Evolutionary conservation across 2,797 vertebrate species (phyloP).

Genomic region (Sphenopsis melanotis): DNA sequence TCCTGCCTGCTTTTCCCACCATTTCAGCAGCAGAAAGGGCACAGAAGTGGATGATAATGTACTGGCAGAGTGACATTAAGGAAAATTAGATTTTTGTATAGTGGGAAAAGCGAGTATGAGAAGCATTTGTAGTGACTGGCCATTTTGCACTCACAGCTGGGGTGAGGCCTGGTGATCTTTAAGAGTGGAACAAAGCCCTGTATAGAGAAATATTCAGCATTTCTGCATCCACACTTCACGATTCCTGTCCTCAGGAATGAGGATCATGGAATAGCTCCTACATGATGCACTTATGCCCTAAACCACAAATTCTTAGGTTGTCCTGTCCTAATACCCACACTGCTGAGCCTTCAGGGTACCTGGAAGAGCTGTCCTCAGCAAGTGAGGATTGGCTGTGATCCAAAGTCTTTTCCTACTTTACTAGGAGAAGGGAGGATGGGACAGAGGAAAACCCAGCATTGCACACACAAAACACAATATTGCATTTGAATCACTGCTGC

Average conservation of each 20-base stretch:
- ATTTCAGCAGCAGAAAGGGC: background rate
- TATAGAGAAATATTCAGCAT: background rate
- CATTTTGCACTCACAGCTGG: background rate
- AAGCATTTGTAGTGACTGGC: background rate
- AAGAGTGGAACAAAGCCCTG: background rate
- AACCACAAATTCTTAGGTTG: background rate
- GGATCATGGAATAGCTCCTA: accelerated
- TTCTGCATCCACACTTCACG: background rate
- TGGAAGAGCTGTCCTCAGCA: background rate
- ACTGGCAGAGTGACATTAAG: background rate
- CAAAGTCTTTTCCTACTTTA: accelerated
- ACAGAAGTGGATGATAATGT: background rate
- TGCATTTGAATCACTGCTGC: background rate
- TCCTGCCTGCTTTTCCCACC: background rate
- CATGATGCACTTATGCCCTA: background rate
- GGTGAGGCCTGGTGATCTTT: background rate
- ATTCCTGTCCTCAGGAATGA: background rate
- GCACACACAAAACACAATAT: background rate
- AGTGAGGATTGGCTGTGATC: accelerated
- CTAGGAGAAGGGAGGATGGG: background rate
- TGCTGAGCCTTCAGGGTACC: too few relatives aligned
- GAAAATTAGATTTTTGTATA: background rate
- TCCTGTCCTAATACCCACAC: accelerated
- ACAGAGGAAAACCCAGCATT: background rate
- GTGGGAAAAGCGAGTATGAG: background rate